These are phyloP conservation scores for Dasysyrphus tricinctus DNA, from an alignment of 2,888 invertebrate genomes.

Conservation along the genomic window DNA sequence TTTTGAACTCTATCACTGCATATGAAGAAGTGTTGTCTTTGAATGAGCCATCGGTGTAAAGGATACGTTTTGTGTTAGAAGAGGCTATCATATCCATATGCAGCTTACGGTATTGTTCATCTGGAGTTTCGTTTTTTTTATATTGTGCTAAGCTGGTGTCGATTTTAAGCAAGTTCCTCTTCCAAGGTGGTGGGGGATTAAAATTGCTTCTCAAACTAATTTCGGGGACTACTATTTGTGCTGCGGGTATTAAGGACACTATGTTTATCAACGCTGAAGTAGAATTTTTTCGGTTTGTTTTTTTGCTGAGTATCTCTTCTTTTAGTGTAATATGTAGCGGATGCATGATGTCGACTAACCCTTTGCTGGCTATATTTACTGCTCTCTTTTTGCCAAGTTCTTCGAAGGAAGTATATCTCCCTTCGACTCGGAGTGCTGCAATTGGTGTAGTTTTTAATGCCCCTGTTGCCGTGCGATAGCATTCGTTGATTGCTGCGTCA, in stretches of 20 bases:
- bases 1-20: background rate
- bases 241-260: background rate
- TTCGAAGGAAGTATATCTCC: conserved; percentile 7
- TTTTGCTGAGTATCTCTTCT: too few relatives aligned
- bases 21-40: background rate
- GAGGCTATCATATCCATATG: background rate
- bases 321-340: too few relatives aligned
- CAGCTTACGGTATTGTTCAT: background rate
- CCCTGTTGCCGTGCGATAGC: conserved; percentile 32
- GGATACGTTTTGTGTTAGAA: background rate
- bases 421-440: conserved; percentile 28
- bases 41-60: background rate
- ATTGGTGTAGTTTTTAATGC: conserved; percentile 24
- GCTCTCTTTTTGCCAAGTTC: too few relatives aligned
- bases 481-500: conserved; percentile 29
- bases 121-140: background rate
- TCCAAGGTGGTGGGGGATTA: background rate
- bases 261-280: background rate
- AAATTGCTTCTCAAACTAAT: background rate
- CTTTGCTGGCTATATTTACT: too few relatives aligned
- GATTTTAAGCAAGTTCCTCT: background rate
- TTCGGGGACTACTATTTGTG: background rate
- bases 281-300: background rate
- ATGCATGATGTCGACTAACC: too few relatives aligned
- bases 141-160: background rate